phyloP scores from a whole-genome alignment of 2,888 invertebrate species.

The Myopa tessellatipennis region DNA sequence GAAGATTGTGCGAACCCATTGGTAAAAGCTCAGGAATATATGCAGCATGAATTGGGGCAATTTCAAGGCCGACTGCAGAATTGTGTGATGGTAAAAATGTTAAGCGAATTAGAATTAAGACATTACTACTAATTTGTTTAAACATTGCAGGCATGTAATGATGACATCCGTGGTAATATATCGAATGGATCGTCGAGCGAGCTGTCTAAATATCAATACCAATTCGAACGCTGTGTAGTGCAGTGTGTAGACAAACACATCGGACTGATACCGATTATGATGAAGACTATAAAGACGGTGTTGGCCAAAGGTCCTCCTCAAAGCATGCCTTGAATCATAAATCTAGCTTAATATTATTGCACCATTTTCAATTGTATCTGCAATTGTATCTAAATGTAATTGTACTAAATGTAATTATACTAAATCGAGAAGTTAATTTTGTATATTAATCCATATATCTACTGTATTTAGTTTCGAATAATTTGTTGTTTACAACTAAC shows the following conservation, averaged over 20 bases:
- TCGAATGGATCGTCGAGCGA: slow-evolving; percentile 53
- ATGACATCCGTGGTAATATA: slow-evolving; percentile 51
- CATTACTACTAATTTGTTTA: not conserved
- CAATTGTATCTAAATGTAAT: too few species aligned
- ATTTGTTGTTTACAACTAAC: too few species aligned
- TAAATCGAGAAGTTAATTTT: too few species aligned
- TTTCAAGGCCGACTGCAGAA: slow-evolving; percentile 58
- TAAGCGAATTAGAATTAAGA: not conserved
- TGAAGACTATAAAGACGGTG: slow-evolving; percentile 58
- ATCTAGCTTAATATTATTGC: not conserved
- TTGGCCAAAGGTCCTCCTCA: slow-evolving; percentile 53
- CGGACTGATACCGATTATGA: slow-evolving; percentile 56
- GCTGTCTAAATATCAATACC: slow-evolving; percentile 53
- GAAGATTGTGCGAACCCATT: slow-evolving; percentile 60
- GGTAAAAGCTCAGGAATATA: slow-evolving; percentile 59
- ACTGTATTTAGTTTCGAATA: too few species aligned
- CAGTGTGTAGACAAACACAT: slow-evolving; percentile 60
- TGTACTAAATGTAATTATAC: too few species aligned
- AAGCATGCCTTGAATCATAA: slow-evolving; percentile 20
- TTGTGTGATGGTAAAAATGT: slow-evolving; percentile 55
- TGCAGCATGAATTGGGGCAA: slow-evolving; percentile 59
- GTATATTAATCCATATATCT: too few species aligned
- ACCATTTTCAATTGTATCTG: too few species aligned
- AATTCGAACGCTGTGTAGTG: slow-evolving; percentile 59
- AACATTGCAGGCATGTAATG: slow-evolving; percentile 56